Evolutionary conservation across 2,113 vertebrate genomes (phyloP), one percentile per base, ranked within the genome.

Genomic region (Rhabdornis inornatus): DNA sequence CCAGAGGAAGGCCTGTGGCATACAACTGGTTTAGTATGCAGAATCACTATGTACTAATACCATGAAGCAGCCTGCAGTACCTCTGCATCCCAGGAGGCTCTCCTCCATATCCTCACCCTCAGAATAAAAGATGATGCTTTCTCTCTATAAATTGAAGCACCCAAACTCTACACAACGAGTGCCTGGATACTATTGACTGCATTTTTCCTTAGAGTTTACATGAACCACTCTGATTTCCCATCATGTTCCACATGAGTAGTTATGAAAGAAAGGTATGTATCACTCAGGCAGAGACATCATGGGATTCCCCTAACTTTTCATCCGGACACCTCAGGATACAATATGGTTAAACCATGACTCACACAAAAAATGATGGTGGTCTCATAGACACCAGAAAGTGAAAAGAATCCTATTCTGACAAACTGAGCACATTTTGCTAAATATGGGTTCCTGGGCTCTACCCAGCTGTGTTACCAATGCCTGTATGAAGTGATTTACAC

Each of bases 121-220:
- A 71, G 22, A 45, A 12, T 72, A 61, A 39, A 52, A 84, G 30
- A 13, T 13, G 30, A 20, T 17, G 4, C 0, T 57, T 87, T 69
- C 37, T 21, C 44, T 65, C 55, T 28, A 21, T 23, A 11, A 60
- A 75, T 2, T 4, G 39, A 90, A 90, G 40, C 39, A 35, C 19
- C 1, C 24, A 65, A 52, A 70, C 22, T 39, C 52, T 22, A 20
- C 0, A 1, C 0, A 2, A 37, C 4, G 30, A 64, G 4, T 33
- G 39, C 3, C 66, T 80, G 57, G 15, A 25, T 57, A 40, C 68
- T 47, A 55, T 0, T 44, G 28, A 56, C 31, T 39, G n/a, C 7
- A 49, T 69, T 89, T 80, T 59, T 44, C 37, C 42, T 83, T n/a
- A 39, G 23, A 79, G 65, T 31, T 87, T 69, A 33, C 15, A 40